A percentile compares a stretch with the other conserved stretches of the same genome.
Conservation (phyloP, 2,888 invertebrate species). For the Oeneis ivallda region DNA sequence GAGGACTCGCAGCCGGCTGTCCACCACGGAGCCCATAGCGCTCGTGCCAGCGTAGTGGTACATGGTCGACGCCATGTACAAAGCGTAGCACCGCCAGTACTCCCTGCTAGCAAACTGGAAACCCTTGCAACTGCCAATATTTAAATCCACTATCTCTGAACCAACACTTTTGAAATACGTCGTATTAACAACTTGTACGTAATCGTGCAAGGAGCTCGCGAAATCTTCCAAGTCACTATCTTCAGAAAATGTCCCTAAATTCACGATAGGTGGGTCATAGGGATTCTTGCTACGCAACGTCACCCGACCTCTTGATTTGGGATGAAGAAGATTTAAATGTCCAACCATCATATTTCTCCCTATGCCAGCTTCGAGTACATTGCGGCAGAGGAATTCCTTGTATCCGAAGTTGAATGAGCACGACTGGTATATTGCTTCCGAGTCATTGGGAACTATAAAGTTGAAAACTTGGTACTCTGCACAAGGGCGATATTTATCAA, state of each 20-base stretch:
- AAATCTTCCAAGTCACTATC: slow-evolving; percentile 48
- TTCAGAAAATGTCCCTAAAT: slow-evolving; percentile 46
- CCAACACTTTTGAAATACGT: slow-evolving; percentile 46
- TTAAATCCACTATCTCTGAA: slow-evolving; percentile 44
- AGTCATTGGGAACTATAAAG: slow-evolving; percentile 30
- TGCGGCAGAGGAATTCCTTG: slow-evolving; percentile 51
- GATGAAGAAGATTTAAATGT: slow-evolving; percentile 40
- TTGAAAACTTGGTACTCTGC: slow-evolving; percentile 48
- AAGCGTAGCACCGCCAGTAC: slow-evolving; percentile 56
- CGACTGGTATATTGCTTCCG: slow-evolving; percentile 24
- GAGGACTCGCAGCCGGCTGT: slow-evolving; percentile 71
- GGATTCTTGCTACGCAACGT: slow-evolving; percentile 49
- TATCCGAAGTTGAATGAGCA: slow-evolving; percentile 71
- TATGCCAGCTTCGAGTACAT: slow-evolving; percentile 43
- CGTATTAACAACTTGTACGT: slow-evolving; percentile 47
- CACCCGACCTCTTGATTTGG: slow-evolving; percentile 65
- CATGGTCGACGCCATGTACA: slow-evolving; percentile 79
- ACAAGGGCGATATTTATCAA: slow-evolving; percentile 42
- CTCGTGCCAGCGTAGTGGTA: slow-evolving; percentile 87
- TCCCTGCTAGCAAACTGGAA: slow-evolving; percentile 44
- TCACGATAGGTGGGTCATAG: slow-evolving; percentile 48
- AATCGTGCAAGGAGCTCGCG: slow-evolving; percentile 48
- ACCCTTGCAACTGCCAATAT: slow-evolving; percentile 45
- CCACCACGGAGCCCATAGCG: slow-evolving; percentile 89
- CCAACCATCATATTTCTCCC: slow-evolving; percentile 42